Conservation (phyloP, 2,113 vertebrate genomes). For the Lamprologus callipterus region DNA sequence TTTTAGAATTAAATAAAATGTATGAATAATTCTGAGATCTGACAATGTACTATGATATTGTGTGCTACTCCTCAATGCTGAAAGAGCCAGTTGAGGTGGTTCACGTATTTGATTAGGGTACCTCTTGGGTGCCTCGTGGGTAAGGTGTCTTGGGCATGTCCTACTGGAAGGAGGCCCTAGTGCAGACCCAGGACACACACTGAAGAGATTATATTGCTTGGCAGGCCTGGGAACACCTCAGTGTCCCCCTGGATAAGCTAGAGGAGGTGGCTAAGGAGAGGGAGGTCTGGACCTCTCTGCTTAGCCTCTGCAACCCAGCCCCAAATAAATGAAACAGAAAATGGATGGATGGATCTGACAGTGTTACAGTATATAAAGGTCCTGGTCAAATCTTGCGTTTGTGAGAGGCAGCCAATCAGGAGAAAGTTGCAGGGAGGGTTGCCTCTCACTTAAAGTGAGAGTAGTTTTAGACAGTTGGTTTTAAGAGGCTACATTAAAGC, state of each 20-base stretch:
- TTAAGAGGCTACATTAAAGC: background rate
- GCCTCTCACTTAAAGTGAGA: background rate
- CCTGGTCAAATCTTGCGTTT: background rate
- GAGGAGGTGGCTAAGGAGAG: background rate
- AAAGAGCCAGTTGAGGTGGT: background rate
- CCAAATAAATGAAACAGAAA: background rate
- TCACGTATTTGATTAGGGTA: background rate
- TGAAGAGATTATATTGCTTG: background rate
- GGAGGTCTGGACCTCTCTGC: background rate
- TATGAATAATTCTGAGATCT: background rate
- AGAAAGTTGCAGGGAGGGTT: background rate
- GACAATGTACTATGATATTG: background rate
- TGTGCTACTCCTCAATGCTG: background rate
- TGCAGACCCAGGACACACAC: background rate
- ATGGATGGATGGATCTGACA: background rate
- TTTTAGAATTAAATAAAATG: background rate
- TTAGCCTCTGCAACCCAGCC: background rate
- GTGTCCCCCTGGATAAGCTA: background rate
- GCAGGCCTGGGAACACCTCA: background rate
- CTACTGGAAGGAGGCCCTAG: background rate
- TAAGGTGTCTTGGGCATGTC: background rate
- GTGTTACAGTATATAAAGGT: background rate
- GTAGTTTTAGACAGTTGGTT: background rate
- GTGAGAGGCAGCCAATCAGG: background rate
- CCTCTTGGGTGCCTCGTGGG: background rate